Conservation (phyloP, 2,113 vertebrate species). For the Notarius quadriscutis region DNA sequence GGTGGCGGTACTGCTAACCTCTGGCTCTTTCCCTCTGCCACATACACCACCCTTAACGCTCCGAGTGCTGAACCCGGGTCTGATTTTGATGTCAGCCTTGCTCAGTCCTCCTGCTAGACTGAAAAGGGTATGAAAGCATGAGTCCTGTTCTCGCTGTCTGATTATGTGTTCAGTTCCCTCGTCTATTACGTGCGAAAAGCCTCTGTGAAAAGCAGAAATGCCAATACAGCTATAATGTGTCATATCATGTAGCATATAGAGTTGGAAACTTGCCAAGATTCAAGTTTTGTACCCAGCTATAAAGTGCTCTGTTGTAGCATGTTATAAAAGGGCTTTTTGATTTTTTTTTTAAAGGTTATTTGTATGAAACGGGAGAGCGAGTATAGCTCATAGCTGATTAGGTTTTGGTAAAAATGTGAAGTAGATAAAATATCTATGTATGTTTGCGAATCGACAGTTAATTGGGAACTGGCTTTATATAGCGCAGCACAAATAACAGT, state of each 20-base stretch:
- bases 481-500: not conserved
- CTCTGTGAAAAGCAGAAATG: not conserved
- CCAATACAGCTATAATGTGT: not conserved
- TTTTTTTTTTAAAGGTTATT: not conserved
- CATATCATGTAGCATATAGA: not conserved
- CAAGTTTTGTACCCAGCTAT: not conserved
- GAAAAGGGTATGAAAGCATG: conserved; percentile 3
- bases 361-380: not conserved
- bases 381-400: not conserved
- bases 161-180: not conserved
- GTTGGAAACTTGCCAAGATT: not conserved
- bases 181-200: not conserved
- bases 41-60: not conserved
- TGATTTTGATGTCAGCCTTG: not conserved
- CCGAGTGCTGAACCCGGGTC: conserved; percentile 9
- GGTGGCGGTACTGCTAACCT: conserved; percentile 40
- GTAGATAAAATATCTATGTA: not conserved
- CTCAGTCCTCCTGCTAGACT: not conserved
- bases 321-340: not conserved
- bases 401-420: not conserved
- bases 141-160: not conserved
- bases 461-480: not conserved
- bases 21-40: conserved; percentile 11
- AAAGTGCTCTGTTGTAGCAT: not conserved
- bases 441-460: not conserved